Evolutionary conservation across 2,113 vertebrate species (phyloP), one percentile per base, ranked within the genome.

Genomic region (Chaetorhynchus papuensis): DNA sequence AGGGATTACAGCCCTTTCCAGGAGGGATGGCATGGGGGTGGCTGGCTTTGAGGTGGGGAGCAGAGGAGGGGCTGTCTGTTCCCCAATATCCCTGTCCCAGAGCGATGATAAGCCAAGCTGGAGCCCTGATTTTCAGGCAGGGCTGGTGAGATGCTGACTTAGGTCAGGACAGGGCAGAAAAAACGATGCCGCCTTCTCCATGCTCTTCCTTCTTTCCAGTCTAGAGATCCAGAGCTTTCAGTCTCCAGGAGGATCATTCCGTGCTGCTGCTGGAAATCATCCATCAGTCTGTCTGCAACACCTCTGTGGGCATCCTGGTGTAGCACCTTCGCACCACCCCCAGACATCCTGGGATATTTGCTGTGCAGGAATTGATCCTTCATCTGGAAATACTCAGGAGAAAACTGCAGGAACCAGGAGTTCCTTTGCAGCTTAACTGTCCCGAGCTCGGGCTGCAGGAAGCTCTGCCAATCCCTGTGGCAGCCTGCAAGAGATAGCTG

Each of bases 231-330:
- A 27, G 20, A 54, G 6, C 13, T 47, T 37, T 21, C 15, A 35
- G 21, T 19, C 15, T 61, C 49, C 56, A 24, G 54, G 42, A 19
- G 22, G 12, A 15, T 8, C 15, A 42, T 0, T 10, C 31, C 31
- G 0, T 3, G 27, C 33, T 20, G 69, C 54, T 39, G 42, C 83
- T 89, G 35, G 65, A 33, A 6, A 3, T 6, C 20, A 2, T 26
- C 70, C 23, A 1, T 54, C 77, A 6, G 45, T 31, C 66, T 10
- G 8, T 37, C 89, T 41, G 42, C 11, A 10, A 4, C 5, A 11
- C 27, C 35, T 39, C 13, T 2, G 0, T 0, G 35, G 37, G 23
- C 70, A 54, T 9, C 83, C 45, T 49, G 42, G 22, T 2, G 2
- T 9, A 30, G 27, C 69, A 22, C 33, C 53, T 39, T 70, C 1